These are phyloP conservation scores for Seriola aureovittata DNA, from an alignment of 2,113 vertebrate species.

Conservation along the genomic window DNA sequence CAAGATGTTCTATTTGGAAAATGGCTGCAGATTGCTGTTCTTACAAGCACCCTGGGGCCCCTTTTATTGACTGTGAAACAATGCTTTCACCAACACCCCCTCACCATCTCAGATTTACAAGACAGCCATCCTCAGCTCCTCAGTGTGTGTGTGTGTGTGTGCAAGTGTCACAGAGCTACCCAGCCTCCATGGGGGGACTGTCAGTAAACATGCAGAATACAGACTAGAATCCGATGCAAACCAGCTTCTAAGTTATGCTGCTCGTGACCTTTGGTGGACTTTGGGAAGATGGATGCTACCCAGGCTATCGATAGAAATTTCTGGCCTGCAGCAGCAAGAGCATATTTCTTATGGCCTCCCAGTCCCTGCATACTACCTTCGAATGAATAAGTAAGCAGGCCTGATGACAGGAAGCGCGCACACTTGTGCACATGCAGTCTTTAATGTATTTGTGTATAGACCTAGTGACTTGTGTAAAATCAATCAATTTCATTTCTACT, in stretches of 20 bases:
- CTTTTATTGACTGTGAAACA: slow-evolving; percentile 79
- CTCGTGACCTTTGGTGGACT: slow-evolving; percentile 81
- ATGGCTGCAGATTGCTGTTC: slow-evolving; percentile 76
- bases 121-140: slow-evolving; percentile 63
- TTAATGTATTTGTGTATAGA: slow-evolving; percentile 59
- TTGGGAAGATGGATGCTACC: slow-evolving; percentile 79
- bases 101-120: slow-evolving; percentile 72
- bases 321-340: slow-evolving; percentile 60
- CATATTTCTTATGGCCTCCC: slow-evolving; percentile 73
- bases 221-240: slow-evolving; percentile 70
- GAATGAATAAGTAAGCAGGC: slow-evolving; percentile 78
- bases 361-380: slow-evolving; percentile 53
- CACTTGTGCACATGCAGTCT: slow-evolving; percentile 27
- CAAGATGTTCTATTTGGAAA: slow-evolving; percentile 65
- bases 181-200: slow-evolving; percentile 50
- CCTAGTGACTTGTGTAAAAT: slow-evolving; percentile 50
- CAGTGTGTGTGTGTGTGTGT: slow-evolving; percentile 15
- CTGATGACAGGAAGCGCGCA: slow-evolving; percentile 50
- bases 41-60: slow-evolving; percentile 74
- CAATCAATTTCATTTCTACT: slow-evolving; percentile 64
- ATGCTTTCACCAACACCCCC: slow-evolving; percentile 71
- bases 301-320: slow-evolving; percentile 74
- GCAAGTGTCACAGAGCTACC: slow-evolving; percentile 67
- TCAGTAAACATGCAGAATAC: slow-evolving; percentile 75
- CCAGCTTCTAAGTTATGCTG: slow-evolving; percentile 72